Percentiles rank a stretch among this genome's conserved stretches.
These are phyloP conservation scores for Apodemia mormo DNA, from an alignment of 2,888 invertebrate genomes.

Conservation along the genomic window DNA sequence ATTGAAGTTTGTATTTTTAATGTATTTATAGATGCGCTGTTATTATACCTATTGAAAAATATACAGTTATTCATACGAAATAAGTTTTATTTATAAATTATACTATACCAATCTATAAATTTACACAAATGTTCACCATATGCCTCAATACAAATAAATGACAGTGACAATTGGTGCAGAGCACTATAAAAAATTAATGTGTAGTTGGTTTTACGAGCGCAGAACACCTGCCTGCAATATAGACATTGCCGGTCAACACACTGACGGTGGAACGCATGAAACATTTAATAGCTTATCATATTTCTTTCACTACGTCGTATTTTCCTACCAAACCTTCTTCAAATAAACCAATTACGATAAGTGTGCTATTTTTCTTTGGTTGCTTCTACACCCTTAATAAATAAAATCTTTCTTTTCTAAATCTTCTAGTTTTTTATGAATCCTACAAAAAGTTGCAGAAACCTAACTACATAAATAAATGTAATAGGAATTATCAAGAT, in stretches of 20 bases:
- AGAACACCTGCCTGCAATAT: slow-evolving; percentile 64
- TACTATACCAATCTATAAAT: slow-evolving; percentile 27
- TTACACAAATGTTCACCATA: slow-evolving; percentile 38
- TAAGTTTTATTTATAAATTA: background rate
- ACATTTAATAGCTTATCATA: slow-evolving; percentile 25
- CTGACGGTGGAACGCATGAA: slow-evolving; percentile 27
- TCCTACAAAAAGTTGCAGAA: too few species aligned
- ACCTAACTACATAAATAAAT: too few species aligned
- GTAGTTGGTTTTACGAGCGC: slow-evolving; percentile 69
- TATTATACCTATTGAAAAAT: background rate
- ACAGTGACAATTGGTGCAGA: slow-evolving; percentile 56
- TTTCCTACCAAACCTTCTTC: slow-evolving; percentile 1
- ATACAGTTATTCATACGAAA: background rate
- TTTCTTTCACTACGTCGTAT: background rate
- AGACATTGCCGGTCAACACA: slow-evolving; percentile 32
- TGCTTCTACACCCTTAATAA: background rate
- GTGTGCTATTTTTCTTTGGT: background rate
- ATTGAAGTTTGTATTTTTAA: too few species aligned
- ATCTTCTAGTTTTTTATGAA: too few species aligned
- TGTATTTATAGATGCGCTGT: background rate
- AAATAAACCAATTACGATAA: background rate
- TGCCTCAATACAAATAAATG: slow-evolving; percentile 51
- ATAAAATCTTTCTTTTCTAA: too few species aligned
- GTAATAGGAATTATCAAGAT: too few species aligned
- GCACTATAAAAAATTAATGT: slow-evolving; percentile 58